phyloP scores from a whole-genome alignment of 2,797 vertebrate species.

The Potorous gilbertii region DNA sequence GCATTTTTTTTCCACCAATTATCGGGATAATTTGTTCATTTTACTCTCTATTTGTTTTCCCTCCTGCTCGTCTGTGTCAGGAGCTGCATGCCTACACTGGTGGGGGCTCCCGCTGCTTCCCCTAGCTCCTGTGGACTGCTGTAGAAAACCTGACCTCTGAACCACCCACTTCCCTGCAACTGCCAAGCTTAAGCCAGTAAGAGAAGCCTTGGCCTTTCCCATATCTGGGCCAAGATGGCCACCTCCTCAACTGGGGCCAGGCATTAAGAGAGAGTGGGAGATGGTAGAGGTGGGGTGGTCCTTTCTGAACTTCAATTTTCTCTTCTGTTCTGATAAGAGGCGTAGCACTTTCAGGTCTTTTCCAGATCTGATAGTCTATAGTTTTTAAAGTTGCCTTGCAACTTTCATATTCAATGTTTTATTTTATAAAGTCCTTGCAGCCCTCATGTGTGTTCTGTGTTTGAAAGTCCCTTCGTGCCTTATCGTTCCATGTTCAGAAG shows the following conservation, averaged over 20 bases:
- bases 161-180: neutral
- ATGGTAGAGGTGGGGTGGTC: neutral
- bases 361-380: neutral
- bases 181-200: neutral
- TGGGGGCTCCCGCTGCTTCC: conserved; percentile 26
- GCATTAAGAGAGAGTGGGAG: neutral
- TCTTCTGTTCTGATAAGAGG: neutral
- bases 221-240: neutral
- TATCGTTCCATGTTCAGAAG: too few relatives aligned
- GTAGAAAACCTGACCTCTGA: neutral
- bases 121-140: neutral
- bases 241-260: neutral
- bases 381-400: neutral
- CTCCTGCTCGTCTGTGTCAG: conserved; percentile 72
- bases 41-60: conserved; percentile 82
- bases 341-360: neutral
- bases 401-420: neutral
- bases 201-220: neutral
- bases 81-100: conserved; percentile 57
- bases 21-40: conserved; percentile 85
- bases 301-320: neutral
- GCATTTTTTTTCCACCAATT: conserved; percentile 83
- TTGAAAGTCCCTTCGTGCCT: neutral
- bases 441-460: neutral
- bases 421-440: neutral